Evolutionary conservation across 2,888 invertebrate species (phyloP).

Genomic region (Dermolepida albohirtum): DNA sequence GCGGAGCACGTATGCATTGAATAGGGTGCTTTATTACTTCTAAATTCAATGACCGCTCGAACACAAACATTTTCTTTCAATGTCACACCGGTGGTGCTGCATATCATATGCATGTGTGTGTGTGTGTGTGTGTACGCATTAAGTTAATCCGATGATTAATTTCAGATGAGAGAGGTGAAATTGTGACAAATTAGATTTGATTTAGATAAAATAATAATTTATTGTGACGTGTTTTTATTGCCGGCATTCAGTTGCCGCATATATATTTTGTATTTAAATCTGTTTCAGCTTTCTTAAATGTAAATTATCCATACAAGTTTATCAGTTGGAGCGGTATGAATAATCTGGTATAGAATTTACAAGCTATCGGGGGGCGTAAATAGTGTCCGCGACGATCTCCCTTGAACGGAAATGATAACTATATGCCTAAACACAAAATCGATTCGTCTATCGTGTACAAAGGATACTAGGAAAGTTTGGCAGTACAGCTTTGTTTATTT

Average conservation of each 20-base stretch:
- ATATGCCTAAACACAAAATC: too few species aligned
- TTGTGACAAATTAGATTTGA: slow-evolving; percentile 42
- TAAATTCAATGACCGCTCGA: slow-evolving; percentile 60
- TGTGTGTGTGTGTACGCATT: slow-evolving; percentile 13
- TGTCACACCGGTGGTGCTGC: slow-evolving; percentile 39
- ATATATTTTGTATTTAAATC: slow-evolving; percentile 34
- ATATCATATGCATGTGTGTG: too few species aligned
- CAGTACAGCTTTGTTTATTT: too few species aligned
- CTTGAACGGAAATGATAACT: too few species aligned
- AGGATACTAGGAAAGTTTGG: too few species aligned
- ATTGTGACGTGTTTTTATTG: slow-evolving; percentile 32
- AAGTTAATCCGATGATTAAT: slow-evolving; percentile 41
- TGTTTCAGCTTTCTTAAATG: slow-evolving; percentile 25
- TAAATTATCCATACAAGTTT: slow-evolving; percentile 29
- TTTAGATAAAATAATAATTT: slow-evolving; percentile 42
- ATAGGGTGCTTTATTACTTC: slow-evolving; percentile 61
- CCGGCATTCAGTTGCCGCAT: slow-evolving; percentile 29
- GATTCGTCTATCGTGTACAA: too few species aligned
- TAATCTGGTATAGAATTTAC: slow-evolving; percentile 7
- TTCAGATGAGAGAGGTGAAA: slow-evolving; percentile 32
- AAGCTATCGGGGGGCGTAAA: too few species aligned
- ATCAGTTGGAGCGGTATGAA: slow-evolving; percentile 14
- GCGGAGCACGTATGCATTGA: slow-evolving; percentile 58
- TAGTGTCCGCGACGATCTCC: too few species aligned
- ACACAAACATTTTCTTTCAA: slow-evolving; percentile 45